These are phyloP conservation scores for Aleiodes testaceus DNA, from an alignment of 2,888 invertebrate genomes.

Conservation along the genomic window DNA sequence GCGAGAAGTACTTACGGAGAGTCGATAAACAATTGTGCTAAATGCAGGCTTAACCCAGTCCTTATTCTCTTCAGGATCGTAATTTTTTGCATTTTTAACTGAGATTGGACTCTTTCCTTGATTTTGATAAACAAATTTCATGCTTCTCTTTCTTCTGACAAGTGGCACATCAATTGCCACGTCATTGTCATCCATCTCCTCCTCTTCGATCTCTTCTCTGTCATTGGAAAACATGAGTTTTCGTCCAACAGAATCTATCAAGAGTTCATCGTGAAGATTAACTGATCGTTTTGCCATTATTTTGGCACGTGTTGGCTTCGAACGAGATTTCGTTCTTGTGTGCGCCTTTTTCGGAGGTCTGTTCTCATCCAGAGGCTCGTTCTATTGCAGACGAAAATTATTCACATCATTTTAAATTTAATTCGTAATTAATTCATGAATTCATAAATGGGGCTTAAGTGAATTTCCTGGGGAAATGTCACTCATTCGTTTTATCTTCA, in stretches of 20 bases:
- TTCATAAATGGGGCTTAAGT: background rate
- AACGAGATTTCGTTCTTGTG: conserved; percentile 54
- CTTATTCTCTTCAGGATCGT: conserved; percentile 80
- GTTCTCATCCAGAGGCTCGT: conserved; percentile 59
- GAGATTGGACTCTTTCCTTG: conserved; percentile 83
- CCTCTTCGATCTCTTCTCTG: conserved; percentile 50
- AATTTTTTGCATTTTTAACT: conserved; percentile 85
- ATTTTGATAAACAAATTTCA: conserved; percentile 47
- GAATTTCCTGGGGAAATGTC: too few relatives aligned
- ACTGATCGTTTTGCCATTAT: conserved; percentile 61
- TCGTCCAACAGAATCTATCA: conserved; percentile 33
- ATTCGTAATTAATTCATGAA: background rate
- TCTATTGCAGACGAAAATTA: conserved; percentile 55
- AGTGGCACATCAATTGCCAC: conserved; percentile 48
- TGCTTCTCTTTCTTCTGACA: conserved; percentile 56
- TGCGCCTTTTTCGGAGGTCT: conserved; percentile 62
- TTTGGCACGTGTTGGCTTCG: conserved; percentile 58
- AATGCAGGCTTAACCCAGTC: conserved; percentile 93
- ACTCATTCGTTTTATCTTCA: too few relatives aligned
- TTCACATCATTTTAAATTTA: background rate
- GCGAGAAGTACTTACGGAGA: conserved; percentile 68
- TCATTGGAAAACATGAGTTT: conserved; percentile 44
- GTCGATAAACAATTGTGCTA: conserved; percentile 92
- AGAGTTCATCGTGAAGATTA: conserved; percentile 25
- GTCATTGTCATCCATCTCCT: conserved; percentile 50